Conservation (phyloP, 2,797 vertebrate genomes). For the Eremophila alpestris region DNA sequence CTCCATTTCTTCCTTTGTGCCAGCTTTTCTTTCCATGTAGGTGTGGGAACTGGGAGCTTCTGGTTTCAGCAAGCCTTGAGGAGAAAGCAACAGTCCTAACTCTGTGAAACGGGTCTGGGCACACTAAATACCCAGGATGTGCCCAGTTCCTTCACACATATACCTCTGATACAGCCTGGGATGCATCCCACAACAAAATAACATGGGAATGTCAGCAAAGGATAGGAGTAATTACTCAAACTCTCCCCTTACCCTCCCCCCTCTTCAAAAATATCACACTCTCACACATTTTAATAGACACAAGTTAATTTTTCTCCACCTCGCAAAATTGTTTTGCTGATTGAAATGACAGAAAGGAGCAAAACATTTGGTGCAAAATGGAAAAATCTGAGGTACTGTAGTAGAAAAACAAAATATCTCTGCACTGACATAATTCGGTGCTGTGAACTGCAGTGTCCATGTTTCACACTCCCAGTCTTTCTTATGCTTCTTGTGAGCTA, state of each 20-base stretch:
- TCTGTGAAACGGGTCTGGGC: background rate
- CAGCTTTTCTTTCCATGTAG: background rate
- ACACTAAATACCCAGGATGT: too few relatives aligned
- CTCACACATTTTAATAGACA: background rate
- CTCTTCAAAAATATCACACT: background rate
- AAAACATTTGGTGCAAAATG: background rate
- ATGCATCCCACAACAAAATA: background rate
- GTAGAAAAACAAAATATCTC: background rate
- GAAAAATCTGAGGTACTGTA: background rate
- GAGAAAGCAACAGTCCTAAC: background rate
- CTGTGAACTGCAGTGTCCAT: fast-evolving
- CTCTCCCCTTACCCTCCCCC: background rate
- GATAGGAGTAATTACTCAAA: background rate
- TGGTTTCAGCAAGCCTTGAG: background rate
- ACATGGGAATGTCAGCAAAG: background rate
- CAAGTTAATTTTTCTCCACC: background rate
- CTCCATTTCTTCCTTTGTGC: background rate
- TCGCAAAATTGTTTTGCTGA: background rate
- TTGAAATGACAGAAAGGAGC: background rate
- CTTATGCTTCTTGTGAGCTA: background rate
- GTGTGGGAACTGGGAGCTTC: background rate
- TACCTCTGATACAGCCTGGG: background rate
- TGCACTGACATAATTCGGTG: background rate
- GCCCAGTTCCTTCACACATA: background rate
- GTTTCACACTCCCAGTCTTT: background rate